These are phyloP conservation scores for Anableps anableps DNA, from an alignment of 2,797 vertebrate species.

Conservation along the genomic window DNA sequence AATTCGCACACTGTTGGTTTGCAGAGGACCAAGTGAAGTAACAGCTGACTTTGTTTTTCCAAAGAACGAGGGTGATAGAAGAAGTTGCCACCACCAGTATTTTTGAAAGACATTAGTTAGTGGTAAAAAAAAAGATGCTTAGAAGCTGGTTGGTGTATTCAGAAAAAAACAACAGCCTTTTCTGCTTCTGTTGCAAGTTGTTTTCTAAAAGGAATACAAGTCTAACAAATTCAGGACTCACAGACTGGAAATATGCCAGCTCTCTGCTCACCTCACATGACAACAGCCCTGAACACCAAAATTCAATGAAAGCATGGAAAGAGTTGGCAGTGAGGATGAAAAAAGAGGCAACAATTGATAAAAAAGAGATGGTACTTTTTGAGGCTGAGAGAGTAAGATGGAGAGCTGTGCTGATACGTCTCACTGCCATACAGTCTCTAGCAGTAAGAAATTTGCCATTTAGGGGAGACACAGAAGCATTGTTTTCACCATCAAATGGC, in stretches of 20 bases:
- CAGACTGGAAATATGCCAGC: neutral
- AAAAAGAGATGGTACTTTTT: slow-evolving; percentile 10
- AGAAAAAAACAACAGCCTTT: neutral
- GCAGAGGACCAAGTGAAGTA: slow-evolving; percentile 7
- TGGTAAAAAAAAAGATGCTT: too few species aligned
- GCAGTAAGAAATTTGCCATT: slow-evolving; percentile 8
- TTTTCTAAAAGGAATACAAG: neutral
- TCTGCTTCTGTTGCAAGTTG: neutral
- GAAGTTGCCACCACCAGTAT: slow-evolving; percentile 29
- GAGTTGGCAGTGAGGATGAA: slow-evolving; percentile 31
- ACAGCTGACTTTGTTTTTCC: slow-evolving; percentile 10
- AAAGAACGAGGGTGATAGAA: slow-evolving; percentile 3
- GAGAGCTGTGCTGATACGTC: slow-evolving; percentile 5
- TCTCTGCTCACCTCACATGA: slow-evolving; percentile 11
- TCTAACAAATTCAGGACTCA: neutral
- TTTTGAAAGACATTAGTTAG: neutral
- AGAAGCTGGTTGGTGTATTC: neutral
- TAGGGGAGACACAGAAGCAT: neutral
- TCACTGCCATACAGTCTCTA: neutral
- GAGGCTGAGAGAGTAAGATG: slow-evolving; percentile 12
- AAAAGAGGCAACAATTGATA: too few species aligned
- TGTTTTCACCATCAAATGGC: neutral
- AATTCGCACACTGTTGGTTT: slow-evolving; percentile 4
- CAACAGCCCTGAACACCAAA: slow-evolving; percentile 2
- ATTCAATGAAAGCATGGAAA: slow-evolving; percentile 35